phyloP scores from a whole-genome alignment of 1,140 invertebrate genomes.

The Oppia nitens region DNA sequence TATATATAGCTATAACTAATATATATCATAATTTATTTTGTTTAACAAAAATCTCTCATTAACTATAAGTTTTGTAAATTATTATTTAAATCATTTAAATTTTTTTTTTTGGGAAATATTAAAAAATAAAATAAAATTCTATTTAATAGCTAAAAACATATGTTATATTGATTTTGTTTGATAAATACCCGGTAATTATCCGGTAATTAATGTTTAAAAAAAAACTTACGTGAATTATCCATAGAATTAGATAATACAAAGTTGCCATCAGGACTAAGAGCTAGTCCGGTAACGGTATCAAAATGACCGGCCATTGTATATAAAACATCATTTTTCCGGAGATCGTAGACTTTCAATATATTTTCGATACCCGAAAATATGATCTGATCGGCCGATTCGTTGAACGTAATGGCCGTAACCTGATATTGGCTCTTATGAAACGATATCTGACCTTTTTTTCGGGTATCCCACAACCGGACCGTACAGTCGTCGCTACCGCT shows the following conservation, averaged over 20 bases:
- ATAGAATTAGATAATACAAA: conserved; percentile 87
- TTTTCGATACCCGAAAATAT: conserved; percentile 90
- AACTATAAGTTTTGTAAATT: no score
- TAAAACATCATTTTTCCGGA: conserved; percentile 70
- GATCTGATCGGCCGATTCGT: conserved; percentile 81
- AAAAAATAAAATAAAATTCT: conserved; percentile 4
- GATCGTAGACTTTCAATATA: conserved; percentile 94
- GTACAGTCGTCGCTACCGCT: conserved; percentile 91
- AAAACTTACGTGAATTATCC: conserved; percentile 59
- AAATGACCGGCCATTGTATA: conserved; percentile 73
- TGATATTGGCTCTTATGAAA: conserved; percentile 66
- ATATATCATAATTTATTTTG: no score
- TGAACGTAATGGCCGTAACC: conserved; percentile 81
- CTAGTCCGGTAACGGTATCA: conserved; percentile 84
- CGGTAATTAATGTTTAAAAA: no score
- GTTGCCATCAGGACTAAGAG: conserved; percentile 83
- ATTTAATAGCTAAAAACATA: not conserved
- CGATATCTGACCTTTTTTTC: conserved; percentile 61
- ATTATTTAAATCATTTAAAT: no score
- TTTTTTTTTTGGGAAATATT: not conserved
- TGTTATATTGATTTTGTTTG: no score
- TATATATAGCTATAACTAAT: no score
- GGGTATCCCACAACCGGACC: conserved; percentile 60
- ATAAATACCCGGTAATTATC: no score
- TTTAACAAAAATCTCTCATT: no score